Base-by-base conservation (phyloP, 1,140 invertebrate genomes). In the Neotoxoptera formosana region DNA sequence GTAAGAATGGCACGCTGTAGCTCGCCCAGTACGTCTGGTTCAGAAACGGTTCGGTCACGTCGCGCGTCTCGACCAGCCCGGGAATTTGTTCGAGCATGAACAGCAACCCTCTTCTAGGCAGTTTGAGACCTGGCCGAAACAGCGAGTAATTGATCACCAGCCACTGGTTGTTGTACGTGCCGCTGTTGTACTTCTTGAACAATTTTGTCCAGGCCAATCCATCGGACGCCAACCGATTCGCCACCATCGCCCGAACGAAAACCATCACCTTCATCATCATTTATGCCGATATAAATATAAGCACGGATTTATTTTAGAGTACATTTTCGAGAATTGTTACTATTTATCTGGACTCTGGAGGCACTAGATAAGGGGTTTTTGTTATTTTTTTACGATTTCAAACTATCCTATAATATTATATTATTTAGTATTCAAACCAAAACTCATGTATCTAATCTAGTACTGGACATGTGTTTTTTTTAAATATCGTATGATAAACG, bases 91-190 rank as follows among this genome's bases (percentile, higher is more conserved):
- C 91, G 23, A 86, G 47, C 1, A 93, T 21, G 34, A 41, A 51
- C 1, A 93, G 91, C 14, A 93, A n/a, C 23, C 91, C 91, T 34
- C 84, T 14, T n/a, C 41, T 56, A 0, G 91, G 81, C 41, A 45
- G 7, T 9, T 9, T 56, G 25, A 36, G 47, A n/a, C 48, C 36
- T 1, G 91, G 91, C 21, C 81, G 67, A 51, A 93, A 93, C 7
- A 93, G 36, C 2, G 91, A 83, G 41, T 93, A 83, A 45, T 93
- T 91, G 4, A 93, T 91, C n/a, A 94, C 91, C 53, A 94, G 91
- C 98, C 98, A 99, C 95, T 99, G 98, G 94, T 98, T 98, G 94
- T 97, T 97, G 93, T 98, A 97, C 67, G 98, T 98, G 14, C 97
- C 97, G 93, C 97, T 97, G 95, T 98, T 98, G 95, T 96, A 97